A percentile compares a stretch with the other conserved stretches of the same genome.
These are phyloP conservation scores for Tenthredo distinguenda DNA, from an alignment of 2,888 invertebrate species.

Conservation along the genomic window DNA sequence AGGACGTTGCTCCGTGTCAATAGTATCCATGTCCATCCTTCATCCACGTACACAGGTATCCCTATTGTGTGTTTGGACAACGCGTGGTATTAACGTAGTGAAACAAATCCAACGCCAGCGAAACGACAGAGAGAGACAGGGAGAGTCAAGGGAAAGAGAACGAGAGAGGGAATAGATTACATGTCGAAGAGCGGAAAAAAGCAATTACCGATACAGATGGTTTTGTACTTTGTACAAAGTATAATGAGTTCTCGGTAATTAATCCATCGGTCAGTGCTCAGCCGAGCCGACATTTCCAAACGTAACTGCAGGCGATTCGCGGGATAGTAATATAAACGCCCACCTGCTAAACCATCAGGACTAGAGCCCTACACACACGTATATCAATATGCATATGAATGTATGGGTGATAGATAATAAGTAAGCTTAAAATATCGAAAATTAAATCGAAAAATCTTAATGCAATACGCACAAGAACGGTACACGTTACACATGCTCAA, in stretches of 20 bases:
- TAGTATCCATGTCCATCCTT: slow-evolving; percentile 39
- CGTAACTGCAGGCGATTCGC: slow-evolving; percentile 50
- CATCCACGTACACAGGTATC: background rate
- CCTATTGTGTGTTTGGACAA: slow-evolving; percentile 17
- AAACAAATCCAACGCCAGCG: slow-evolving; percentile 32
- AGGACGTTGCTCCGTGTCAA: slow-evolving; percentile 44
- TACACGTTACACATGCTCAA: background rate
- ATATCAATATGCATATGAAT: background rate
- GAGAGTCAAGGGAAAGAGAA: slow-evolving; percentile 21
- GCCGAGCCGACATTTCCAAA: slow-evolving; percentile 35
- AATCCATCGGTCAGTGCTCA: slow-evolving; percentile 51
- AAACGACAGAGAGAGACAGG: background rate
- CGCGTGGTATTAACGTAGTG: slow-evolving; percentile 44
- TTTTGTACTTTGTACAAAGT: slow-evolving; percentile 49
- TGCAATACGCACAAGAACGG: background rate
- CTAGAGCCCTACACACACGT: background rate
- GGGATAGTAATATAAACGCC: slow-evolving; percentile 45
- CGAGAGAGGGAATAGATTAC: slow-evolving; percentile 25
- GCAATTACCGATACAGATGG: slow-evolving; percentile 49
- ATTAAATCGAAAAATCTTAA: slow-evolving; percentile 45
- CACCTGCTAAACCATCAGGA: slow-evolving; percentile 42
- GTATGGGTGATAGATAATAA: slow-evolving; percentile 28
- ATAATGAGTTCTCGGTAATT: slow-evolving; percentile 49
- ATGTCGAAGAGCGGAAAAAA: slow-evolving; percentile 48
- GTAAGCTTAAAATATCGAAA: slow-evolving; percentile 36